Evolutionary conservation across 2,113 vertebrate genomes (phyloP).

Genomic region (Agapornis roseicollis): DNA sequence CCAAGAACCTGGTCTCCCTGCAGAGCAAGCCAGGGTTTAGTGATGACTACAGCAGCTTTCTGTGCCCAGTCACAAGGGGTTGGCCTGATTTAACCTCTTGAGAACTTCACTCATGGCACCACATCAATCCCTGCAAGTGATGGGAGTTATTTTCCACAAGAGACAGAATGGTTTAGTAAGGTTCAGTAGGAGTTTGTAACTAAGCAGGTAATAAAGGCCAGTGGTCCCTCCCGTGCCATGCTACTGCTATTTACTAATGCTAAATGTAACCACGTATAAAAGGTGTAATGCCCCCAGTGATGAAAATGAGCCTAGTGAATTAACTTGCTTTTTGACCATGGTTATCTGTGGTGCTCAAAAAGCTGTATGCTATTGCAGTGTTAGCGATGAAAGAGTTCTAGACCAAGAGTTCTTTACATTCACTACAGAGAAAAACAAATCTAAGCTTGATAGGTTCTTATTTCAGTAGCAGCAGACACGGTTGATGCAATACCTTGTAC

Average conservation of each 20-base stretch:
- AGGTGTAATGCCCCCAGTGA: background rate
- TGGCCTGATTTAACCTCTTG: background rate
- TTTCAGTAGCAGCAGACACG: background rate
- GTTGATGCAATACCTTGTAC: background rate
- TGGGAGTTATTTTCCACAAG: background rate
- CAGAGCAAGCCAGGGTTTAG: no score
- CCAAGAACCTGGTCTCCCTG: background rate
- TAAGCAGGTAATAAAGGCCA: background rate
- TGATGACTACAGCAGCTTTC: background rate
- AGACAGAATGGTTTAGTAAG: background rate
- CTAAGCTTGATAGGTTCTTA: background rate
- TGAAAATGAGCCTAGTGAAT: slow-evolving; percentile 2
- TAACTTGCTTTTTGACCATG: background rate
- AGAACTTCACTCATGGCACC: background rate
- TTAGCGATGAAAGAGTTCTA: background rate
- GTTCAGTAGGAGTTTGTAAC: background rate
- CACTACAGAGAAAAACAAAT: background rate
- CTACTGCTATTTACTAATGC: background rate
- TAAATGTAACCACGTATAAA: slow-evolving; percentile 9
- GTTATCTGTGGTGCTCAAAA: background rate
- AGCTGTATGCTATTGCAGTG: background rate
- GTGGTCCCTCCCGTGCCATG: background rate
- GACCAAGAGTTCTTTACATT: background rate
- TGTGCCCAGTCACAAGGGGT: fast-evolving
- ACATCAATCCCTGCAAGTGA: background rate